phyloP scores from a whole-genome alignment of 2,888 invertebrate genomes.

The Theodoxus fluviatilis region DNA sequence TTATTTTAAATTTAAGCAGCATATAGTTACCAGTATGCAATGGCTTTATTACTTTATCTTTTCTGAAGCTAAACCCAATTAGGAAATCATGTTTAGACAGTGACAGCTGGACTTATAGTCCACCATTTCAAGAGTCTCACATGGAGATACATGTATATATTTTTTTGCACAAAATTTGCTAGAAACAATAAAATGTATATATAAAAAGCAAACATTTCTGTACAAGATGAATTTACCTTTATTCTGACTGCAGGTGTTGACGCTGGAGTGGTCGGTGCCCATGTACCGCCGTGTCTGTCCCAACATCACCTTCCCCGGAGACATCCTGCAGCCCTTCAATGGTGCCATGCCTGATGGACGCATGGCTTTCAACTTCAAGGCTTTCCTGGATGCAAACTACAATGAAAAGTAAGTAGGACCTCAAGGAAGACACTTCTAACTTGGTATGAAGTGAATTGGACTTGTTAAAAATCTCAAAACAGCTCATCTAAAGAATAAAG shows the following conservation, averaged over 20 bases:
- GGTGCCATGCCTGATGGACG: slow-evolving; percentile 41
- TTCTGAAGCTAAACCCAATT: no score
- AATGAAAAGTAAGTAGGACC: slow-evolving; percentile 40
- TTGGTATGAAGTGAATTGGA: neutral
- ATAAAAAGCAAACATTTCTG: neutral
- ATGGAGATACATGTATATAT: no score
- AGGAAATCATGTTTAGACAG: no score
- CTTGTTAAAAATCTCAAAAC: neutral
- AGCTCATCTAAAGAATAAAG: no score
- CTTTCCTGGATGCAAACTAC: slow-evolving; percentile 57
- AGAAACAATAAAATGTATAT: no score
- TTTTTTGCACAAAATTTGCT: no score
- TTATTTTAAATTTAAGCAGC: no score
- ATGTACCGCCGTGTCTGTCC: slow-evolving; percentile 47
- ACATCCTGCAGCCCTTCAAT: slow-evolving; percentile 42
- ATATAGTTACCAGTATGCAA: no score
- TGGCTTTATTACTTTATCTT: no score
- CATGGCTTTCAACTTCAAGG: slow-evolving; percentile 52
- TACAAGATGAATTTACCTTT: neutral
- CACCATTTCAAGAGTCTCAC: no score
- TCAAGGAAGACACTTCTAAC: neutral
- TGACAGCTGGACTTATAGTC: no score
- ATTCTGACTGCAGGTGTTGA: slow-evolving; percentile 47
- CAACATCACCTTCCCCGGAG: slow-evolving; percentile 54
- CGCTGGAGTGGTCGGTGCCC: slow-evolving; percentile 59